Percentiles rank a stretch among this genome's conserved stretches.
Evolutionary conservation across 2,113 vertebrate genomes (phyloP).

Genomic region (Hippoglossus stenolepis): DNA sequence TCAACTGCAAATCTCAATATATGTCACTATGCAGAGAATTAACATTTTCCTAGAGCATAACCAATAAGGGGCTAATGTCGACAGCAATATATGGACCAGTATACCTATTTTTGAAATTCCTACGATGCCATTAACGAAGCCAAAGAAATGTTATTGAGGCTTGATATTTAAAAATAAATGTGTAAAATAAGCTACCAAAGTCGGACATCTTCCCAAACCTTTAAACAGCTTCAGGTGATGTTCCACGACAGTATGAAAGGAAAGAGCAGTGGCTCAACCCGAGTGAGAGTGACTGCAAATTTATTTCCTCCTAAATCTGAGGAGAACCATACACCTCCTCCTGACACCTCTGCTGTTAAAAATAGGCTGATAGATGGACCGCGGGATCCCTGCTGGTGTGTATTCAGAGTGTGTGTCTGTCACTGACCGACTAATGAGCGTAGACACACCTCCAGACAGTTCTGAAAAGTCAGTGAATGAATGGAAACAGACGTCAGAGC

Average conservation of each 20-base stretch:
- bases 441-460: conserved; percentile 28
- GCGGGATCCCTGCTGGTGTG: conserved; percentile 3
- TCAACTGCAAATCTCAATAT: no score
- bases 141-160: no score
- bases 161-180: no score
- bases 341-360: conserved; percentile 28
- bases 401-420: neutral
- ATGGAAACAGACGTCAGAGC: conserved; percentile 44
- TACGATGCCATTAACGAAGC: no score
- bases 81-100: no score
- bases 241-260: neutral
- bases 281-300: no score
- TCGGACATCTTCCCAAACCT: neutral
- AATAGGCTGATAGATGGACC: conserved; percentile 7
- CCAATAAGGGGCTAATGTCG: no score
- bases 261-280: neutral
- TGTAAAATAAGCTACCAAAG: no score
- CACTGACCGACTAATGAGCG: conserved; percentile 15
- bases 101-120: no score
- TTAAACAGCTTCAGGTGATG: neutral
- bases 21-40: no score
- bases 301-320: conserved; percentile 13
- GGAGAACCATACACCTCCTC: conserved; percentile 4
- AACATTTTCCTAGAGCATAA: no score
- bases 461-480: conserved; percentile 31